phyloP scores from a whole-genome alignment of 2,113 vertebrate species.

The Lampris megalopsis region DNA sequence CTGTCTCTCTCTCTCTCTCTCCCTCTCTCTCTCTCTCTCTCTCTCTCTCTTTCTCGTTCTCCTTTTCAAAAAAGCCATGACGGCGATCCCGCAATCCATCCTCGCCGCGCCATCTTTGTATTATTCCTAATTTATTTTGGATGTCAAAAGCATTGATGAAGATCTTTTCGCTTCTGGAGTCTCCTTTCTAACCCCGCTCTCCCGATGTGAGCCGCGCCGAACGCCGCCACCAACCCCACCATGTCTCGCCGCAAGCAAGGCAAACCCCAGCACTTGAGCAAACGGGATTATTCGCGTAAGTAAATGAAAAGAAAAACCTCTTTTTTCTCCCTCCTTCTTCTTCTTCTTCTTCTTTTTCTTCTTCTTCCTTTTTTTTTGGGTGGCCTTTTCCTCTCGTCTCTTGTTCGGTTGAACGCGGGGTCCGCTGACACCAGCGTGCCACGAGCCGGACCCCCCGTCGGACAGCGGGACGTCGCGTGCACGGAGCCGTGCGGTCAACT shows the following conservation, averaged over 20 bases:
- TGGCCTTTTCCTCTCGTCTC: conserved; percentile 59
- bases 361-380: conserved; percentile 36
- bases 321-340: conserved; percentile 74
- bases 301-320: conserved; percentile 85
- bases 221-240: conserved; percentile 90
- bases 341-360: no score
- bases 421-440: conserved; percentile 63
- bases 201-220: conserved; percentile 94
- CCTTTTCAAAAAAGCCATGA: conserved; percentile 93
- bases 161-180: conserved; percentile 96
- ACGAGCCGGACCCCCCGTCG: conserved; percentile 63
- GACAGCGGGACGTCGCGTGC: conserved; percentile 82
- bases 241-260: conserved; percentile 99
- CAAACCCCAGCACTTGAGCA: conserved; percentile 99
- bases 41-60: conserved; percentile 77
- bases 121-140: conserved; percentile 99
- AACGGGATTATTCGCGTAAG: conserved; percentile 99
- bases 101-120: conserved; percentile 99
- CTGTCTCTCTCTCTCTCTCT: conserved; percentile 80
- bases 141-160: conserved; percentile 99
- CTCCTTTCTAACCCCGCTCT: conserved; percentile 96
- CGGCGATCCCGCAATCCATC: conserved; percentile 99
- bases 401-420: conserved; percentile 49
- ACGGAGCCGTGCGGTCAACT: conserved; percentile 81
- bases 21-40: conserved; percentile 50